Base-by-base conservation (phyloP, 2,888 invertebrate genomes). In the Agrilus cyanescens region DNA sequence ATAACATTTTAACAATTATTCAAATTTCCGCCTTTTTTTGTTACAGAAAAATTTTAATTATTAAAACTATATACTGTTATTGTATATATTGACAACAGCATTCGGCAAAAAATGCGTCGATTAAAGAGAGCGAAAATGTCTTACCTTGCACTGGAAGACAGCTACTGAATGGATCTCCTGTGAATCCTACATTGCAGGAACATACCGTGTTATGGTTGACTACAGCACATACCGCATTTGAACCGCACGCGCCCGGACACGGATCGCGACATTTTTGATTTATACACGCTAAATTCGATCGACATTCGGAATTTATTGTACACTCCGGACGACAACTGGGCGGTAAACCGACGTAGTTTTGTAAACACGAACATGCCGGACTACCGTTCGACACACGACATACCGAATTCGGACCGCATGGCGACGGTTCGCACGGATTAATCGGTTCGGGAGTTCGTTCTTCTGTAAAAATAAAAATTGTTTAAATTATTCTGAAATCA, bases 371-470 rank as follows among this genome's bases (percentile, higher is more conserved):
- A 54, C 81, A 77, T 25, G 72, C 65, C 0, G 73, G 72, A 52
- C 71, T 70, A 5, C 62, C 65, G 47, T 72, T 78, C 34, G 79
- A 62, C 59, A 78, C 75, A 56, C 79, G 76, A 64, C 85, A 85
- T 60, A 77, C 74, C 61, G 83, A 82, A 57, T 83, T 83, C 32
- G 83, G 79, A 32, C 85, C 85, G 59, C 85, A 85, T n/a, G 84
- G 84, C 35, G 82, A 80, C 37, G 83, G 84, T 37, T 73, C 60
- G 57, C 85, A 85, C 16, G 82, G 80, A 78, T 48, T 77, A 33
- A 37, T 16, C 12, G 50, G 48, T 41, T 51, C 54, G 10, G 10
- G 31, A 31, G 10, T 10, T 29, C 32, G 29, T 20, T 34, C 13
- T 14, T 14, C 12, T 12, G 29, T 8, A 13, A 37, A 12, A 8